These are phyloP conservation scores for Erannis defoliaria DNA, from an alignment of 2,888 invertebrate species.

Conservation along the genomic window DNA sequence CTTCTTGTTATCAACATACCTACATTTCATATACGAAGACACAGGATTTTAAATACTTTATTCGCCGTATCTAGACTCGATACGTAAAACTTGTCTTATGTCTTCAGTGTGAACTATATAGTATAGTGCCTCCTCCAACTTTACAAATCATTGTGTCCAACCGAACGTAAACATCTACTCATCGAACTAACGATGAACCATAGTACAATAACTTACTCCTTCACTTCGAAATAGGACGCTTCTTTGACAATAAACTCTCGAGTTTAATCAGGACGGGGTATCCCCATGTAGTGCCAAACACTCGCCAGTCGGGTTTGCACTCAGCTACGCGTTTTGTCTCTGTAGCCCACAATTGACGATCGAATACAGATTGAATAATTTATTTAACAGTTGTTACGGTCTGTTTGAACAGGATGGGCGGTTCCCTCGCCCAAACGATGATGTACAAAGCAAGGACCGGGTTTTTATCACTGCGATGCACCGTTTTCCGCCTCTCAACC, in stretches of 20 bases:
- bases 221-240: slow-evolving; percentile 43
- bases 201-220: slow-evolving; percentile 64
- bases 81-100: not conserved
- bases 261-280: slow-evolving; percentile 32
- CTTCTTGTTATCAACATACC: not conserved
- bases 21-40: not conserved
- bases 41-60: not conserved
- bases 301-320: slow-evolving; percentile 14
- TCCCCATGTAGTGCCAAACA: slow-evolving; percentile 4
- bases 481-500: slow-evolving; percentile 73
- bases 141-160: slow-evolving; percentile 36
- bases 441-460: slow-evolving; percentile 72
- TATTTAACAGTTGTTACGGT: slow-evolving; percentile 55
- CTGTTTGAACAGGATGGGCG: slow-evolving; percentile 52
- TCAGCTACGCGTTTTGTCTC: slow-evolving; percentile 29
- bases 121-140: slow-evolving; percentile 28
- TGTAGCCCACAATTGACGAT: slow-evolving; percentile 44
- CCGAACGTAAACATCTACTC: slow-evolving; percentile 51
- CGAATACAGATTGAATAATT: slow-evolving; percentile 55
- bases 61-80: not conserved
- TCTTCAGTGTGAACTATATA: not conserved
- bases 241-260: slow-evolving; percentile 48
- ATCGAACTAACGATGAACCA: slow-evolving; percentile 65
- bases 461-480: slow-evolving; percentile 71
- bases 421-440: slow-evolving; percentile 70